These are phyloP conservation scores for Netelia inedita DNA, from an alignment of 2,888 invertebrate genomes.

Conservation along the genomic window DNA sequence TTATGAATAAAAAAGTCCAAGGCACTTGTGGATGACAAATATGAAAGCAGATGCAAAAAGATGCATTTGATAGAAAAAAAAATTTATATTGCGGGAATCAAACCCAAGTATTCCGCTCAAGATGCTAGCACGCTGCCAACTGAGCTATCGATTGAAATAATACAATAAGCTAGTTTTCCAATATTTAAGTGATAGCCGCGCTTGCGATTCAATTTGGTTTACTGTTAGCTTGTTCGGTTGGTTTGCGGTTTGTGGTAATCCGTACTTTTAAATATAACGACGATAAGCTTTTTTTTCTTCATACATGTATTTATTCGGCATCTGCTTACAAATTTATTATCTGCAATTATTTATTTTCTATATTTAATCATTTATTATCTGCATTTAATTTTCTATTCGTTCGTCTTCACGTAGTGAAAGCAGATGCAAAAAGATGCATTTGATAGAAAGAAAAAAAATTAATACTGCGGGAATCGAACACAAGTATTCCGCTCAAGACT, in stretches of 20 bases:
- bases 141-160: constrained; percentile 7
- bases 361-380: constrained; percentile 9
- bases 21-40: too few species aligned
- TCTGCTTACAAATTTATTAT: constrained; percentile 14
- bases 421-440: constrained; percentile 8
- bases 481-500: constrained; percentile 6
- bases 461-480: neutral
- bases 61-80: constrained; percentile 11
- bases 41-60: constrained; percentile 3
- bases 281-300: neutral
- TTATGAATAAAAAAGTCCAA: too few species aligned
- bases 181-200: constrained; percentile 8
- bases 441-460: constrained; percentile 8
- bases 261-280: too few species aligned
- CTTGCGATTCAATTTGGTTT: neutral
- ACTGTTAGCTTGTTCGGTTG: constrained; percentile 8
- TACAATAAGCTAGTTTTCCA: constrained; percentile 1
- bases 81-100: neutral
- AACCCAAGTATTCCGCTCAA: constrained; percentile 7
- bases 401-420: neutral
- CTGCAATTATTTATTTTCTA: constrained; percentile 4
- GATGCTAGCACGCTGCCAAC: constrained; percentile 4
- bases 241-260: neutral
- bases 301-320: constrained; percentile 2
- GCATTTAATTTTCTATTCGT: neutral